Evolutionary conservation across 1,140 invertebrate genomes (phyloP).

Genomic region (Ruditapes philippinarum): DNA sequence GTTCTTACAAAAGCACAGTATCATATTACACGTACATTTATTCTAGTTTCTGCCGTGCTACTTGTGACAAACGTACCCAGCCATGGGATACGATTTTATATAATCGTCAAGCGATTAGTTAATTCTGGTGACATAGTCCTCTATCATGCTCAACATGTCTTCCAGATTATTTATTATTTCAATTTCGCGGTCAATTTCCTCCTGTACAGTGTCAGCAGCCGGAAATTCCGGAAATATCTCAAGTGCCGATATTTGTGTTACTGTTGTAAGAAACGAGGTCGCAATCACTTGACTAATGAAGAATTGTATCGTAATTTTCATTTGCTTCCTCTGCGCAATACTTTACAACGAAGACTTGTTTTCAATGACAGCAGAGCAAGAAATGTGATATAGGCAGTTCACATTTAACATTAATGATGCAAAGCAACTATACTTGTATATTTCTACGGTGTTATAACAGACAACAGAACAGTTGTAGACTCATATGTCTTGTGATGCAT

Average conservation of each 20-base stretch:
- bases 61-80: slow-evolving; percentile 92
- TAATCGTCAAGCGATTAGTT: slow-evolving; percentile 12
- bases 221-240: slow-evolving; percentile 70
- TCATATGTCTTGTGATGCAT: no score
- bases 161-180: slow-evolving; percentile 90
- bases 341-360: slow-evolving; percentile 13
- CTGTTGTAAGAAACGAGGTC: neutral
- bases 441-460: no score
- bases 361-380: neutral
- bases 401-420: no score
- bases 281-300: neutral
- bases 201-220: slow-evolving; percentile 88
- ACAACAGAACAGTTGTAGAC: no score
- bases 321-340: neutral
- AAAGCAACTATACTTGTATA: no score
- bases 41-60: slow-evolving; percentile 93
- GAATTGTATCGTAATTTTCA: slow-evolving; percentile 21
- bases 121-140: neutral
- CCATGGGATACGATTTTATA: slow-evolving; percentile 81
- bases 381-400: neutral
- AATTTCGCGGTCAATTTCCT: slow-evolving; percentile 95
- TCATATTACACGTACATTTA: slow-evolving; percentile 93
- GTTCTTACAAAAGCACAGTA: slow-evolving; percentile 25
- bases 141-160: slow-evolving; percentile 85
- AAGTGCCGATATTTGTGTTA: neutral